A percentile compares a stretch with the other conserved stretches of the same genome.
These are phyloP conservation scores for Eupeodes latifasciatus DNA, from an alignment of 2,888 invertebrate species.

Conservation along the genomic window DNA sequence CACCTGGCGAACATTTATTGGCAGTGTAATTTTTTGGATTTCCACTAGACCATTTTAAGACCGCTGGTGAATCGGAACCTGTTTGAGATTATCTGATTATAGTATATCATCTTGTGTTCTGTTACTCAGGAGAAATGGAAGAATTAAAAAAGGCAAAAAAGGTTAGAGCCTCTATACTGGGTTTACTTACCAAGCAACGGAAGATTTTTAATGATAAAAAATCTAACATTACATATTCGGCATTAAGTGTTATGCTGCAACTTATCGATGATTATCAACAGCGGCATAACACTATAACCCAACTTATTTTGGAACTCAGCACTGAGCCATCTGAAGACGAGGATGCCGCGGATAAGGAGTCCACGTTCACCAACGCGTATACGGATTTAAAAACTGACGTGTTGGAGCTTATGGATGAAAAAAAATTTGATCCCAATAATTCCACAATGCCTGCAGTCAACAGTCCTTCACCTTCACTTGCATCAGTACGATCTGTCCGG, in stretches of 20 bases:
- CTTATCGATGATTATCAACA: constrained; percentile 22
- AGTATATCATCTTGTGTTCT: neutral
- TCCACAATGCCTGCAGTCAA: neutral
- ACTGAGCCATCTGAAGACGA: constrained; percentile 2
- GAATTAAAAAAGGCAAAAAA: constrained; percentile 31
- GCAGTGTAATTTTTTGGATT: neutral
- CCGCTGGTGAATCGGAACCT: neutral
- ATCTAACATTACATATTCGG: constrained; percentile 2
- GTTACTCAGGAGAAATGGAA: neutral
- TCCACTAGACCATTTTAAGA: no score
- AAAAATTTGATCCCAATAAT: constrained; percentile 7
- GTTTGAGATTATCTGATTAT: neutral
- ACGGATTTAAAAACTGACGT: constrained; percentile 14
- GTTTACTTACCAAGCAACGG: constrained; percentile 10
- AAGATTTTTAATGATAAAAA: constrained; percentile 1
- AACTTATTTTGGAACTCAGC: constrained; percentile 23
- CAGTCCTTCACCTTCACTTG: neutral
- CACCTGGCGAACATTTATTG: neutral
- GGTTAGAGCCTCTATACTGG: constrained; percentile 20
- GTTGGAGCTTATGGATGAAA: constrained; percentile 29
- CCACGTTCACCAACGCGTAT: constrained; percentile 3
- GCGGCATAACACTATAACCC: constrained; percentile 2
- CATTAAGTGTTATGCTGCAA: constrained; percentile 20
- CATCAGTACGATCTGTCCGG: neutral
- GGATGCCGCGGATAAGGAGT: constrained; percentile 16